phyloP scores from a whole-genome alignment of 2,797 vertebrate species.

The Mallotus villosus region DNA sequence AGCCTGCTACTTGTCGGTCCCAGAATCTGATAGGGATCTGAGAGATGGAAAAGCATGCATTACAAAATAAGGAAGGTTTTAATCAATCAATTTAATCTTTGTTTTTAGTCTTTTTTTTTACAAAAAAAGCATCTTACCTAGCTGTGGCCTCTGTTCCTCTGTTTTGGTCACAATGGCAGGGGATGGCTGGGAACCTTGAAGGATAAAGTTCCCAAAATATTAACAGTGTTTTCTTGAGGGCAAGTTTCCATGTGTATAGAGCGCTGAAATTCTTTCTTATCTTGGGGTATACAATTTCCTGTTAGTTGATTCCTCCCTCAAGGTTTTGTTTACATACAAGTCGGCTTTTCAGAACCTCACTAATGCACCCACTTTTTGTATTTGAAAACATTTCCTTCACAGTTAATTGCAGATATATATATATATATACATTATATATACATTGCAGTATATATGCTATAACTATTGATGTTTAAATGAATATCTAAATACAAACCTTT shows the following conservation, averaged over 20 bases:
- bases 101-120: background rate
- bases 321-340: background rate
- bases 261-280: constrained; percentile 1
- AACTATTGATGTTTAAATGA: background rate
- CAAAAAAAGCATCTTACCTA: constrained; percentile 65
- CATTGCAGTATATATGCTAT: background rate
- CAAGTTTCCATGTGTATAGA: constrained; percentile 9
- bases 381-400: background rate
- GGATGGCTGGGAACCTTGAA: constrained; percentile 80
- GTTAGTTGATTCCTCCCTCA: background rate
- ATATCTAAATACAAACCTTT: constrained; percentile 71
- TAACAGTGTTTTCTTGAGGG: constrained; percentile 6
- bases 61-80: background rate
- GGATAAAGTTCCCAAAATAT: constrained; percentile 26
- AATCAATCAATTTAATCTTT: too few species aligned
- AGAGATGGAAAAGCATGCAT: constrained; percentile 8
- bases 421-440: background rate
- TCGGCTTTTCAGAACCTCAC: background rate
- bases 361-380: background rate
- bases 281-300: constrained; percentile 12
- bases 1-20: constrained; percentile 88
- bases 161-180: constrained; percentile 83
- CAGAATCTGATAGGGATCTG: constrained; percentile 89
- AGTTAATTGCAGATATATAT: background rate
- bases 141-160: constrained; percentile 84